A percentile compares a stretch with the other conserved stretches of the same genome.
phyloP scores from a whole-genome alignment of 2,888 invertebrate species.

The Tipula lateralis region DNA sequence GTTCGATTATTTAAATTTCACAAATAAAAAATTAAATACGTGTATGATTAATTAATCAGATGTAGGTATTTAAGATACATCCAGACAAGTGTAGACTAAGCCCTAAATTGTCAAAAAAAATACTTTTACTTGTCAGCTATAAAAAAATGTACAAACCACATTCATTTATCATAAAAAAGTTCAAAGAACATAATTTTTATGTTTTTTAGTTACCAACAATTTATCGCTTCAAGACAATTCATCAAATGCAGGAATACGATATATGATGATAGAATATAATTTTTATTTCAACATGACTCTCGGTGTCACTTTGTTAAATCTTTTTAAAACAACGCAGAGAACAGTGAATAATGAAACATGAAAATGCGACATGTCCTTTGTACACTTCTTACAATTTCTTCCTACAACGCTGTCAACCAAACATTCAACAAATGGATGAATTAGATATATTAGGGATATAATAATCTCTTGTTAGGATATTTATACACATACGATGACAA shows the following conservation, averaged over 20 bases:
- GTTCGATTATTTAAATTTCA: background rate
- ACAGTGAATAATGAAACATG: background rate
- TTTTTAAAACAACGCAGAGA: background rate
- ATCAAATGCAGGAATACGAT: background rate
- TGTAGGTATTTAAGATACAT: background rate
- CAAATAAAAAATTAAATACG: background rate
- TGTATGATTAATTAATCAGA: background rate
- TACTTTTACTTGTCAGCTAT: background rate
- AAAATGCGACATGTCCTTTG: background rate
- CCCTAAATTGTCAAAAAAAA: background rate
- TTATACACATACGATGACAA: background rate
- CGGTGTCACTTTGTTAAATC: conserved; percentile 24
- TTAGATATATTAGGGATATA: conserved; percentile 8
- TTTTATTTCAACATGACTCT: background rate
- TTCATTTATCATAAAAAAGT: background rate
- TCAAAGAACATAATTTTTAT: background rate
- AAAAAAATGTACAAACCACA: background rate
- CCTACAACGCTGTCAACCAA: background rate
- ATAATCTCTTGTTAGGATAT: conserved; percentile 6
- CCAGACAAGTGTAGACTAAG: background rate
- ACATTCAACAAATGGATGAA: background rate
- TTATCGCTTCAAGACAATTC: background rate
- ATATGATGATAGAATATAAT: background rate
- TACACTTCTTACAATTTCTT: background rate
- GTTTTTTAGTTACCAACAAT: background rate